phyloP scores from a whole-genome alignment of 2,797 vertebrate genomes.

The Poecilia picta region DNA sequence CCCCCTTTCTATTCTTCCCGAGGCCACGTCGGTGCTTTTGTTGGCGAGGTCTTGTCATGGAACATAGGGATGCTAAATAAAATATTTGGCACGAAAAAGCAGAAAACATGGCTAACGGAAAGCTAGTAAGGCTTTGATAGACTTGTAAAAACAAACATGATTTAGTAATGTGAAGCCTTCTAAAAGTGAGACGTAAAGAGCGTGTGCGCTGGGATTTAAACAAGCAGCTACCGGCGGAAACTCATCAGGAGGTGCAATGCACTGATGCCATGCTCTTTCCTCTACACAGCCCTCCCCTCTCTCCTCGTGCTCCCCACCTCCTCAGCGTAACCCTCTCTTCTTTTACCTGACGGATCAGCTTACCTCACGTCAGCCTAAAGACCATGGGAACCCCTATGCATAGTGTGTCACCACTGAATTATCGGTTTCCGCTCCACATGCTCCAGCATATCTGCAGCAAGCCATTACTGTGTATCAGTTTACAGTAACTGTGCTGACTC shows the following conservation, averaged over 20 bases:
- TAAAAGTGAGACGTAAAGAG: constrained; percentile 55
- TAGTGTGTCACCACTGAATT: constrained; percentile 75
- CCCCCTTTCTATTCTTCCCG: constrained; percentile 26
- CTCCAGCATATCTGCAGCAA: constrained; percentile 71
- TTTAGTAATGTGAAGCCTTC: constrained; percentile 66
- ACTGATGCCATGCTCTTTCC: constrained; percentile 49
- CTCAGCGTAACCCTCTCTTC: constrained; percentile 27
- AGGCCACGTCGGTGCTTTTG: constrained; percentile 60
- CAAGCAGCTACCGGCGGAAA: constrained; percentile 62
- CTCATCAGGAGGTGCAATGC: constrained; percentile 68
- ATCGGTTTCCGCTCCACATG: constrained; percentile 76
- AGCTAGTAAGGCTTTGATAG: constrained; percentile 51
- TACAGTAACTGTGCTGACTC: constrained; percentile 70
- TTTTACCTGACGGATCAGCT: constrained; percentile 72
- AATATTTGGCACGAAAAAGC: constrained; percentile 67
- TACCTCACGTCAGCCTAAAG: constrained; percentile 72
- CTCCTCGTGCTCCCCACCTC: constrained; percentile 18
- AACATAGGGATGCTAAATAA: constrained; percentile 66
- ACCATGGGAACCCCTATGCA: constrained; percentile 71
- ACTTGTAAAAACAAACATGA: constrained; percentile 73
- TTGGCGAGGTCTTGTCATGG: constrained; percentile 48
- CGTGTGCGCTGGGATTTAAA: constrained; percentile 58
- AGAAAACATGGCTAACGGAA: constrained; percentile 45
- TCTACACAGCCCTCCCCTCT: constrained; percentile 34
- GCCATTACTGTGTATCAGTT: constrained; percentile 75